Base-by-base conservation (phyloP, 37 sponge, comb jelly and placozoan genomes). In the Halichondria panicea region DNA sequence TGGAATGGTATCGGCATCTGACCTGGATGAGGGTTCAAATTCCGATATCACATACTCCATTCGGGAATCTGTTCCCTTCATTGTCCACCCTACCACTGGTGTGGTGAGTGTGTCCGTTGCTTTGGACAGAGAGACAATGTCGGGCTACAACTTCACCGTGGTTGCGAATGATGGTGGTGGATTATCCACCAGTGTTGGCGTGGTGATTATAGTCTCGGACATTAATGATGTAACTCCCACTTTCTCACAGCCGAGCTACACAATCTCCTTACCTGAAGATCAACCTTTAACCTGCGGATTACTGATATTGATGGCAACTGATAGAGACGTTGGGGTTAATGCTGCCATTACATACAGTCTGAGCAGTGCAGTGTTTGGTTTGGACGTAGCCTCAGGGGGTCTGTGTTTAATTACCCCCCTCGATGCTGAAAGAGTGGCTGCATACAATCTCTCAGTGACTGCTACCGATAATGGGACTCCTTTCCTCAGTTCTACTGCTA, bases 201-300 rank as follows among this genome's bases (percentile, higher is more conserved):
- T 90, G 18, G 36, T 35, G n/a, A 57, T 94, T n/a, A 63, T 64
- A 22, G 81, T 94, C 5, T 35, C 42, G 22, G 91, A 90, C 55
- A 56, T 58, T 9, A 94, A 94, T 72, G 91, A 89, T 56, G 86
- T 83, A 68, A 36, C 76, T 50, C 94, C 94, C 7, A 8, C 60
- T 0, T 90, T 94, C 67, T 39, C 56, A 22, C 54, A 52, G 28
- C 32, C 70, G 18, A 33, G 42, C 28, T 89, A 81, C 72, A 63
- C 15, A n/a, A 45, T 42, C 24, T 34, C 12, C 0, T 57, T 84
- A 30, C 36, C 48, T 0, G 90, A 89, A 30, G 70, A 28, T 36
- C 12, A 35, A 0, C 34, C 66, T 3, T n/a, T 71, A 37, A 56
- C 44, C 21, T 37, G 45, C 27, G 35, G 25, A 15, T 52, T 89